Conservation (phyloP, 2,888 invertebrate genomes). For the Pilophorus perplexus region DNA sequence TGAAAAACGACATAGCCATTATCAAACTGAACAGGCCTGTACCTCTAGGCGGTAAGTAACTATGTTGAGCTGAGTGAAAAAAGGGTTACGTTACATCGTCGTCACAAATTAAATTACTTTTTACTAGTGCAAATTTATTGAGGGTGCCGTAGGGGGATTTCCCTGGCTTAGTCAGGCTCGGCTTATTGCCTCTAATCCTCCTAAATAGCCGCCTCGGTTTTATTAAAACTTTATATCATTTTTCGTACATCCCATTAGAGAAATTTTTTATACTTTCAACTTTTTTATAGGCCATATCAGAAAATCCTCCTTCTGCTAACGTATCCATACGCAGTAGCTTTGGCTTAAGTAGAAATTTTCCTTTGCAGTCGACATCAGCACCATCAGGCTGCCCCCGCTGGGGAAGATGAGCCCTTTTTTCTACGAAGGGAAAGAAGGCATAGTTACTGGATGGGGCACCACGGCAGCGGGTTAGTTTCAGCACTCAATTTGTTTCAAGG, state of each 20-base stretch:
- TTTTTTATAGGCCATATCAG: too few relatives aligned
- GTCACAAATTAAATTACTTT: too few relatives aligned
- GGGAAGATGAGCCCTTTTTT: not conserved
- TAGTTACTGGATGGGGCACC: constrained; percentile 21
- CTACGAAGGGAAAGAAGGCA: constrained; percentile 24
- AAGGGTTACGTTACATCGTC: too few relatives aligned
- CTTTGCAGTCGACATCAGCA: not conserved
- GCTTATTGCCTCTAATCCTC: not conserved
- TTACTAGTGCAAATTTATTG: too few relatives aligned
- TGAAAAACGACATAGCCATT: constrained; percentile 22
- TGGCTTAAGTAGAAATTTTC: too few relatives aligned
- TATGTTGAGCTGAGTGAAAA: too few relatives aligned
- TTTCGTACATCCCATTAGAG: constrained; percentile 10
- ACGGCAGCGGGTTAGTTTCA: constrained; percentile 23
- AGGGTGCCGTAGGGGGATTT: too few relatives aligned
- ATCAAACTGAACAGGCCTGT: not conserved
- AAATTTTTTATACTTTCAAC: too few relatives aligned
- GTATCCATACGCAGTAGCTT: too few relatives aligned
- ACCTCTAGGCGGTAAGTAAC: constrained; percentile 2
- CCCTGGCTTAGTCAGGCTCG: too few relatives aligned
- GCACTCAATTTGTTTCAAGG: constrained; percentile 8
- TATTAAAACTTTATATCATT: constrained; percentile 15
- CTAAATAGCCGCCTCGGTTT: constrained; percentile 4
- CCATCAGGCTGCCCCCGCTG: constrained; percentile 11
- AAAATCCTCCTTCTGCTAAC: too few relatives aligned